Conservation (phyloP, 2,888 invertebrate species). For the Odontothrips loti region DNA sequence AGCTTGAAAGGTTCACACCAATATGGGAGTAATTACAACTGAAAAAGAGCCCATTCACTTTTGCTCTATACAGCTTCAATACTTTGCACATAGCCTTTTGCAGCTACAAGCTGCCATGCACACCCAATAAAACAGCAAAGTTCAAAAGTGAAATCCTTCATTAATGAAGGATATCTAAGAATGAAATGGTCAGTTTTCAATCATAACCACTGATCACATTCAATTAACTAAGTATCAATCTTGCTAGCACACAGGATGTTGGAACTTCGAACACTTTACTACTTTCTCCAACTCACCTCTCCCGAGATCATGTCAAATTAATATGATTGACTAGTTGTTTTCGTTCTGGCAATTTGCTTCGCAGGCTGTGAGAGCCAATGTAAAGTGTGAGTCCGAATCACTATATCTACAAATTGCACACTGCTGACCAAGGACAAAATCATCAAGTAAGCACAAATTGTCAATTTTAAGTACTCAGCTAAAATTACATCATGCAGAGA, state of each 20-base stretch:
- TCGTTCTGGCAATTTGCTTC: background rate
- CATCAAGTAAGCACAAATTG: background rate
- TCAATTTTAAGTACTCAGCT: constrained; percentile 2
- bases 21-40: no score
- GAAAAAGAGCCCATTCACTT: no score
- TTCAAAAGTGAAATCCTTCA: background rate
- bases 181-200: background rate
- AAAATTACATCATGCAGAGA: background rate
- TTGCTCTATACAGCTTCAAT: no score
- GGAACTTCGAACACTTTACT: background rate
- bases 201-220: background rate
- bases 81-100: no score
- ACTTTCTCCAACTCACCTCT: background rate
- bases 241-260: background rate
- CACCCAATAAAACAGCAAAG: background rate
- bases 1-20: no score
- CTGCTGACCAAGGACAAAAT: background rate
- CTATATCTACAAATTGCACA: background rate
- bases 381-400: background rate
- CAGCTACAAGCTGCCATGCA: no score
- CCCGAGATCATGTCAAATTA: constrained; percentile 14
- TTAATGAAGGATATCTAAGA: background rate
- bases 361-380: background rate
- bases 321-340: constrained; percentile 1
- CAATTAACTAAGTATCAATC: background rate